A percentile compares a stretch with the other conserved stretches of the same genome.
Conservation (phyloP, 2,113 vertebrate species). For the Rhinogobius similis region DNA sequence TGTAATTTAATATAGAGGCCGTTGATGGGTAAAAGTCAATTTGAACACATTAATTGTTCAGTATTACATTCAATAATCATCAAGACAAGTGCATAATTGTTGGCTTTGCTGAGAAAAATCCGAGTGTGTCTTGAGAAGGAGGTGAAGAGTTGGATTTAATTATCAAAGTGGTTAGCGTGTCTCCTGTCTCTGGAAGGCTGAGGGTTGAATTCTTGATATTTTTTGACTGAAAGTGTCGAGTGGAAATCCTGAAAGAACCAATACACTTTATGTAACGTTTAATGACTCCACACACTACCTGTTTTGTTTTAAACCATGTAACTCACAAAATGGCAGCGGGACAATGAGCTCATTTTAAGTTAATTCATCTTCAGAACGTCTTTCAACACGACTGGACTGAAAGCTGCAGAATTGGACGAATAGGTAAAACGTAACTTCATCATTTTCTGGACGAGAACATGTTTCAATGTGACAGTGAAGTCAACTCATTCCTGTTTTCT, state of each 20-base stretch:
- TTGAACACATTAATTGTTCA: too few species aligned
- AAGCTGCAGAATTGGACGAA: too few species aligned
- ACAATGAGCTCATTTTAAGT: neutral
- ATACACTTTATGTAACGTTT: neutral
- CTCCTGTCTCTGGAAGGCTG: too few species aligned
- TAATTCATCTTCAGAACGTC: neutral
- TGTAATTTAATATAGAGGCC: too few species aligned
- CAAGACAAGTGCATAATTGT: too few species aligned
- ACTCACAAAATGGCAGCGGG: neutral
- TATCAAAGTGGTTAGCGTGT: too few species aligned
- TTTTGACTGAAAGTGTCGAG: neutral
- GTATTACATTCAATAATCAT: too few species aligned
- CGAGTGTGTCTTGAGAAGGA: too few species aligned
- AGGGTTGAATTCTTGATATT: too few species aligned
- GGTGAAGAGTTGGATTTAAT: too few species aligned
- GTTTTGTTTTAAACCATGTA: neutral
- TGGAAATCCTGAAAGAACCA: neutral
- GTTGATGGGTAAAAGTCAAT: too few species aligned
- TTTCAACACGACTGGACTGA: neutral
- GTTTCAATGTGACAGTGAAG: neutral
- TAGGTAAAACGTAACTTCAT: neutral
- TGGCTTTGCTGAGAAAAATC: too few species aligned
- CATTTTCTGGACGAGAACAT: neutral
- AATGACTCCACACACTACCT: neutral
- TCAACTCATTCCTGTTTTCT: slow-evolving; percentile 1